These are phyloP conservation scores for Microchirus variegatus DNA, from an alignment of 2,797 vertebrate genomes.

Conservation along the genomic window DNA sequence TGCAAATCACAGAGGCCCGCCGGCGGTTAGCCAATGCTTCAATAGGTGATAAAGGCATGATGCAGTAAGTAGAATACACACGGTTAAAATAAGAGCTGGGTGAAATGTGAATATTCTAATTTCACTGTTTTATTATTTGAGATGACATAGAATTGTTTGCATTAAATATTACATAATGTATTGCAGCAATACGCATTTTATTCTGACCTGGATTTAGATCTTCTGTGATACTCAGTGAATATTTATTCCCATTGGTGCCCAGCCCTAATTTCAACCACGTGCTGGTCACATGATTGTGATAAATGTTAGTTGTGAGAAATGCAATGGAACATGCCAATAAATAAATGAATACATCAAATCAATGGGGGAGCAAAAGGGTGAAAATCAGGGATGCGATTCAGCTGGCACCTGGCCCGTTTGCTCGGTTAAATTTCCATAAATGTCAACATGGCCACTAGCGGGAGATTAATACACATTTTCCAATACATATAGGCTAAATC, in stretches of 20 bases:
- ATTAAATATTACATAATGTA: not conserved
- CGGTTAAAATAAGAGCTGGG: constrained; percentile 57
- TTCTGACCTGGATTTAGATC: too few species aligned
- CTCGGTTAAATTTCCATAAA: not conserved
- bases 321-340: constrained; percentile 58
- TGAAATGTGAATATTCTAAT: constrained; percentile 6
- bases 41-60: constrained; percentile 14
- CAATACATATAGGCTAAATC: not conserved
- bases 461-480: not conserved
- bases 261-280: constrained; percentile 65
- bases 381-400: not conserved
- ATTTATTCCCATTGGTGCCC: not conserved
- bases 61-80: constrained; percentile 49
- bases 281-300: constrained; percentile 37
- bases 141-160: not conserved
- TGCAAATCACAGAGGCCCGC: not conserved
- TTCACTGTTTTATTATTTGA: not conserved
- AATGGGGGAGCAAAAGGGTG: not conserved
- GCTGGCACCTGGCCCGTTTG: not conserved
- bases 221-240: too few species aligned
- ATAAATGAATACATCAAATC: not conserved
- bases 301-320: constrained; percentile 39
- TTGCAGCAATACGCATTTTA: too few species aligned
- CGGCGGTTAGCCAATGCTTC: constrained; percentile 10
- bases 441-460: not conserved